Conservation (phyloP, 1,140 invertebrate genomes). For the Lasaia peninsularis region DNA sequence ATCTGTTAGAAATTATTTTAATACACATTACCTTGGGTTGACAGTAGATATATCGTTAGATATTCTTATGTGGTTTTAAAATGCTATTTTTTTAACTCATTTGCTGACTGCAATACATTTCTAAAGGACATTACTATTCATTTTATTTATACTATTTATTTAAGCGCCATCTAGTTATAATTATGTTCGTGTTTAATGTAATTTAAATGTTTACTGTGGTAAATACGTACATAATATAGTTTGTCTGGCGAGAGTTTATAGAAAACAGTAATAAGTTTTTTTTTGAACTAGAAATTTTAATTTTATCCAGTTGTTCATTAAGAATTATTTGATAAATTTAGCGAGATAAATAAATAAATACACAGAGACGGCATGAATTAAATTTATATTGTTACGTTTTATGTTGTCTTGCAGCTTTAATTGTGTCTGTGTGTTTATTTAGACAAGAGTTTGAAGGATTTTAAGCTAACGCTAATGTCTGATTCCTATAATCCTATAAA, state of each 20-base stretch:
- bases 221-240: neutral
- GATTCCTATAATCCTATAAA: no score
- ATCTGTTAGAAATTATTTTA: no score
- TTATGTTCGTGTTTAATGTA: constrained; percentile 4
- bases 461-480: no score
- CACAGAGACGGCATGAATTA: no score
- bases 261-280: neutral
- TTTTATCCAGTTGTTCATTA: no score
- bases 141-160: constrained; percentile 8
- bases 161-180: constrained; percentile 8
- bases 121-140: constrained; percentile 3
- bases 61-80: neutral
- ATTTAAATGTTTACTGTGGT: neutral
- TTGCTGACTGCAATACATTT: neutral
- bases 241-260: neutral
- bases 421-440: no score
- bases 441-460: no score
- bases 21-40: neutral
- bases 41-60: neutral
- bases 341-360: no score
- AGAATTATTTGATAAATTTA: no score
- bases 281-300: neutral
- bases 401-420: no score
- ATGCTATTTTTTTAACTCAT: neutral
- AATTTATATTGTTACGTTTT: no score